These are phyloP conservation scores for Xiphias gladius DNA, from an alignment of 2,113 vertebrate genomes.

Conservation along the genomic window DNA sequence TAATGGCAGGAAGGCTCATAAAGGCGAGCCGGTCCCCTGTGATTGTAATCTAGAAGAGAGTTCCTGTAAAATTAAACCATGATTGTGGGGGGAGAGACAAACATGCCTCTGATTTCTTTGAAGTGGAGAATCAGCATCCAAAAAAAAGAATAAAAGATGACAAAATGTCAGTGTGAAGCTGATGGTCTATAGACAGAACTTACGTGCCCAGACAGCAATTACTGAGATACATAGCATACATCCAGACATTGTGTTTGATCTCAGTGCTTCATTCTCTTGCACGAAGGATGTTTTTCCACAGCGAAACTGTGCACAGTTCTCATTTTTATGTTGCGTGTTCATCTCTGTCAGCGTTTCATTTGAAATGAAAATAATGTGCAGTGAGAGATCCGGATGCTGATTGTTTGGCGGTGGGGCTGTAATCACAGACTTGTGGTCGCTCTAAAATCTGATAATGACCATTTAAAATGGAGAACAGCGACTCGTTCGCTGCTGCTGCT, in stretches of 20 bases:
- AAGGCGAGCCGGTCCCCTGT: conserved; percentile 70
- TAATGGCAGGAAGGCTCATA: conserved; percentile 78
- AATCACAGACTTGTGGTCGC: conserved; percentile 79
- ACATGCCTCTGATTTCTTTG: conserved; percentile 76
- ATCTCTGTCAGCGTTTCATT: conserved; percentile 69
- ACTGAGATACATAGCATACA: conserved; percentile 73
- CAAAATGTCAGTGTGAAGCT: conserved; percentile 76
- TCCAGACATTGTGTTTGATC: conserved; percentile 80
- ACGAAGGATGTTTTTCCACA: conserved; percentile 62
- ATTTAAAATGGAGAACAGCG: conserved; percentile 71
- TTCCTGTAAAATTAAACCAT: conserved; percentile 83
- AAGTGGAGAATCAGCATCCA: conserved; percentile 75
- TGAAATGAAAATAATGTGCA: conserved; percentile 76
- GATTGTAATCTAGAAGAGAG: conserved; percentile 77
- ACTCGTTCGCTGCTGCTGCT: conserved; percentile 53
- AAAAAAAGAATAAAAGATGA: conserved; percentile 82
- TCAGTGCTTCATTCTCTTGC: conserved; percentile 56
- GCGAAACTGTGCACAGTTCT: conserved; percentile 57
- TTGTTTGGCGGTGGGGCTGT: conserved; percentile 73
- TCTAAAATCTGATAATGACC: conserved; percentile 79
- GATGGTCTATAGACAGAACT: conserved; percentile 78
- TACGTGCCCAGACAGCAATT: conserved; percentile 81
- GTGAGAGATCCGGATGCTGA: conserved; percentile 64
- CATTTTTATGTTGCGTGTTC: conserved; percentile 38
- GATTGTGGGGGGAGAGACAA: conserved; percentile 50